These are phyloP conservation scores for Amphiprion percula DNA, from an alignment of 2,113 vertebrate genomes.

Conservation along the genomic window DNA sequence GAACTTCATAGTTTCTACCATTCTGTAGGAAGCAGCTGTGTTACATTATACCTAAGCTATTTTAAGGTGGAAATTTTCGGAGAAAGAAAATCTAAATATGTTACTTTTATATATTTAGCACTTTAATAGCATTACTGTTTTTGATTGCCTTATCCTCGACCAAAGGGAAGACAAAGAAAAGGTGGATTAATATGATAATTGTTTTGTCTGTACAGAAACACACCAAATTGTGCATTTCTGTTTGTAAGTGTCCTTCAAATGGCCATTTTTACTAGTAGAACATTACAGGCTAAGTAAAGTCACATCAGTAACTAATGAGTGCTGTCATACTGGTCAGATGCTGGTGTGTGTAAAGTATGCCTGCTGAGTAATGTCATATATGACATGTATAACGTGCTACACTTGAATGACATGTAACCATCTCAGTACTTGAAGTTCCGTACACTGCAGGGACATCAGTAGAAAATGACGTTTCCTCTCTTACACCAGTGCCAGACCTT, in stretches of 20 bases:
- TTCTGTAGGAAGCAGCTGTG: too few relatives aligned
- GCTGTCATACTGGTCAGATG: not conserved
- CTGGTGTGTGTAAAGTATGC: not conserved
- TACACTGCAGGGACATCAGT: slow-evolving; percentile 3
- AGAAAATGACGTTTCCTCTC: slow-evolving; percentile 28
- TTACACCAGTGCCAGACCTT: slow-evolving; percentile 29
- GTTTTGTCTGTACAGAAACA: not conserved
- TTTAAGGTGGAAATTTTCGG: too few relatives aligned
- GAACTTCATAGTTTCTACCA: too few relatives aligned
- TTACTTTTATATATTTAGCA: too few relatives aligned
- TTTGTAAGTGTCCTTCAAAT: not conserved
- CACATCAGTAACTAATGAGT: not conserved
- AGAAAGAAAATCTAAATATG: too few relatives aligned
- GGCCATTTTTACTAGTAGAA: not conserved
- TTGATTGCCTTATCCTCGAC: not conserved
- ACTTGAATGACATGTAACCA: slow-evolving; percentile 32
- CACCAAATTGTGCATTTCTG: not conserved
- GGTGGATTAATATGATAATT: not conserved
- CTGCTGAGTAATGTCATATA: not conserved
- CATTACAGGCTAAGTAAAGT: not conserved
- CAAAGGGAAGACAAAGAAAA: not conserved
- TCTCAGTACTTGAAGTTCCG: not conserved
- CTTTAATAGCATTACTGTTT: too few relatives aligned
- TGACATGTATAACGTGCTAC: slow-evolving; percentile 32
- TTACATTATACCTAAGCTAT: too few relatives aligned